phyloP scores from a whole-genome alignment of 1,140 invertebrate genomes.

The Cotesia typhae region DNA sequence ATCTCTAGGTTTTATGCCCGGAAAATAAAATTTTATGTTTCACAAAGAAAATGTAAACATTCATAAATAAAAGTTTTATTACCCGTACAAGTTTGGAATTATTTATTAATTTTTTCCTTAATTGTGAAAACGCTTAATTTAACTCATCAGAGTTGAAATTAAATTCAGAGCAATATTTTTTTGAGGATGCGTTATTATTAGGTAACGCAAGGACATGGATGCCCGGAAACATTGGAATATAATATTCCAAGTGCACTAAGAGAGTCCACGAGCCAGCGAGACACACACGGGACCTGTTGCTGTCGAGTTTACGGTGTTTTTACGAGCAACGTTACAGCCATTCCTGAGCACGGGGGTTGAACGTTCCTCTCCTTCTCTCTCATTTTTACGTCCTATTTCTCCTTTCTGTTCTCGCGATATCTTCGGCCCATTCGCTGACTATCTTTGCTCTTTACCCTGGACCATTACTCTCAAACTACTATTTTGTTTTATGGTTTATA shows the following conservation, averaged over 20 bases:
- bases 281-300: conserved; percentile 65
- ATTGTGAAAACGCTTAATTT: neutral
- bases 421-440: conserved; percentile 32
- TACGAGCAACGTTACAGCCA: conserved; percentile 65
- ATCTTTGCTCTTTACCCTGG: conserved; percentile 27
- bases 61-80: no score
- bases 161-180: neutral
- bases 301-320: conserved; percentile 68
- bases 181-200: conserved; percentile 11
- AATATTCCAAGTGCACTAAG: conserved; percentile 22
- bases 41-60: no score
- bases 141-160: no score
- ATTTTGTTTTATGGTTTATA: conserved; percentile 44
- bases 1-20: no score
- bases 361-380: conserved; percentile 20
- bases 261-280: conserved; percentile 45
- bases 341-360: conserved; percentile 54
- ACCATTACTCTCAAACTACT: conserved; percentile 2
- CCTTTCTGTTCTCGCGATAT: conserved; percentile 25
- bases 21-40: neutral
- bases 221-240: conserved; percentile 39
- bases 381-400: neutral
- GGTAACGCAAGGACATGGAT: conserved; percentile 13
- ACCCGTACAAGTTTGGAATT: no score
- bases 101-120: no score